phyloP scores from a whole-genome alignment of 2,888 invertebrate species.

The Megaustenia siamemsis region DNA sequence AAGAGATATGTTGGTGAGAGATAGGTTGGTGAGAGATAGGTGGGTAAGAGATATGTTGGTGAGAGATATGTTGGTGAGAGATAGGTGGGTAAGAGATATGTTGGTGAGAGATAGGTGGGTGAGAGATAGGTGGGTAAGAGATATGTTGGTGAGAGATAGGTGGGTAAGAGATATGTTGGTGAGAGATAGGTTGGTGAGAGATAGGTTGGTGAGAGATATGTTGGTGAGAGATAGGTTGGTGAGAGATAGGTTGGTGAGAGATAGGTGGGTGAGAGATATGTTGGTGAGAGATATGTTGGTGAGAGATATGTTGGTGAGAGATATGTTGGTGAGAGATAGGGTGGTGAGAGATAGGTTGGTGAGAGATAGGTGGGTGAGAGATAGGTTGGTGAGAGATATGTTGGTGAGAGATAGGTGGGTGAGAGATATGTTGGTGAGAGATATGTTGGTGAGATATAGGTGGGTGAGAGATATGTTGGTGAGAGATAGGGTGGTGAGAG shows the following conservation, averaged over 20 bases:
- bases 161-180: background rate
- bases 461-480: background rate
- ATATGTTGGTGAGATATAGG: background rate
- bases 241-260: background rate
- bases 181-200: background rate
- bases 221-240: background rate
- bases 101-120: no score
- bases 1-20: background rate
- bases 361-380: background rate
- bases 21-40: background rate
- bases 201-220: slow-evolving; percentile 14
- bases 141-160: no score
- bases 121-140: no score
- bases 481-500: no score
- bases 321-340: background rate
- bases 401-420: background rate
- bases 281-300: background rate
- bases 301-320: background rate
- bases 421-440: background rate
- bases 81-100: no score
- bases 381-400: background rate
- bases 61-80: background rate
- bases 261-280: background rate
- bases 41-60: background rate
- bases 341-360: background rate